Evolutionary conservation across 1,140 invertebrate species (phyloP), one percentile per base, ranked within the genome.

Genomic region (Pachypsylla venusta): DNA sequence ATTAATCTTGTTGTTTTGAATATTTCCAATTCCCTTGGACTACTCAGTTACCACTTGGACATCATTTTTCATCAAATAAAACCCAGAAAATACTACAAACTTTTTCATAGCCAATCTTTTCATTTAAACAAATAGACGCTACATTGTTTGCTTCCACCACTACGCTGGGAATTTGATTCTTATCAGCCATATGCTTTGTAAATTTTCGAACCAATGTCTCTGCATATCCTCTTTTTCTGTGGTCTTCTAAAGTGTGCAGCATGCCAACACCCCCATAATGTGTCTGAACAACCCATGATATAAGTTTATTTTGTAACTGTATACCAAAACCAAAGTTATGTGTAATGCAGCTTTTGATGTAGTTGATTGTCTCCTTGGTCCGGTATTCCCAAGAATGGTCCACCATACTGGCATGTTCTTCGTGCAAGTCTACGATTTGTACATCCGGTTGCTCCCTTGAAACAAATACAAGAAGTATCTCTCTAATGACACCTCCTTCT

Each of bases 181-280:
- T 19, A 7, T 48, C 22, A n/a, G 42, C 42, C 42, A 48, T 3
- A 19, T 48, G 42, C 42, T n/a, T 48, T 22, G 42, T 48, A 22
- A 48, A 48, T 48, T 19, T 48, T n/a, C 42, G 42, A n/a, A 48
- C 16, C 7, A 48, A 19, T 4, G 22, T 5, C 4, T 48, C 42
- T n/a, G 42, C 42, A 22, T 48, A 48, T n/a, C 42, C 42, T 48
- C 42, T n/a, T n/a, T 48, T 4, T 48, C 42, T 48, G 42, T 48
- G 42, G 7, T 48, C 3, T 4, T 48, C 42, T 19, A n/a, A 7
- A 22, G 42, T 48, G n/a, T 48, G 22, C 4, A 48, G 42, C 42
- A 48, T 48, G 42, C 42, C 42, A 3, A 19, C 42, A 4, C 42
- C 42, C 7, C 42, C 42, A 19, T 48, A 48, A 22, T 48, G 42